Evolutionary conservation across 2,113 vertebrate genomes (phyloP).

Genomic region (Lipophrys pholis): DNA sequence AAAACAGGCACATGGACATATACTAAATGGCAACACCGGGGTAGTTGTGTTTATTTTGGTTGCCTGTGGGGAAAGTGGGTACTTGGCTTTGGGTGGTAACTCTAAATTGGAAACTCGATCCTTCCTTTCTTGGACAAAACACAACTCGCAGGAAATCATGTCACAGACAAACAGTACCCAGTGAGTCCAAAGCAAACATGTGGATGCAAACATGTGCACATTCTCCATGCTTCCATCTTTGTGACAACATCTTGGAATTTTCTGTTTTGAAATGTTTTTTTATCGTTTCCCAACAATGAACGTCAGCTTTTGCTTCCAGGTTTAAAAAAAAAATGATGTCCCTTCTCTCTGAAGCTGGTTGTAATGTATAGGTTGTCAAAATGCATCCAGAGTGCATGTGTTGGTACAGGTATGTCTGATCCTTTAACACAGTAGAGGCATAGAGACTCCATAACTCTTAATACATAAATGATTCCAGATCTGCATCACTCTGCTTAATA

Average conservation of each 20-base stretch:
- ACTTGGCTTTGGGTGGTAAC: slow-evolving; percentile 61
- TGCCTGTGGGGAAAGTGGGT: slow-evolving; percentile 58
- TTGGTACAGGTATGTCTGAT: too few relatives aligned
- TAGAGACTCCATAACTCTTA: neutral
- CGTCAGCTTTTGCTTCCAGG: too few relatives aligned
- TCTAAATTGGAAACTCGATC: slow-evolving; percentile 62
- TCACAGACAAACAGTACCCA: slow-evolving; percentile 33
- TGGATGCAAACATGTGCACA: slow-evolving; percentile 15
- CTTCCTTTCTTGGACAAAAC: slow-evolving; percentile 72
- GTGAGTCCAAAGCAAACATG: slow-evolving; percentile 36
- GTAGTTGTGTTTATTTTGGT: slow-evolving; percentile 51
- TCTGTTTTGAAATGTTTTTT: too few relatives aligned
- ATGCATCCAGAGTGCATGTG: too few relatives aligned
- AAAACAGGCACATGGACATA: slow-evolving; percentile 31
- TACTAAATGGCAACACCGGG: slow-evolving; percentile 12
- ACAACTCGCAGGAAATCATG: slow-evolving; percentile 58
- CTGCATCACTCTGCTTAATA: too few relatives aligned
- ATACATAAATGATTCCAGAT: too few relatives aligned
- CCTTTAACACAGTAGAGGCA: neutral
- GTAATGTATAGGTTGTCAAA: too few relatives aligned
- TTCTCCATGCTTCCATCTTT: too few relatives aligned
- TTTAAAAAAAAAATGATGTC: too few relatives aligned
- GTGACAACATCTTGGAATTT: too few relatives aligned
- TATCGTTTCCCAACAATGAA: too few relatives aligned
- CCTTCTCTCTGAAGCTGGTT: too few relatives aligned